Evolutionary conservation across 1,140 invertebrate genomes (phyloP).

Genomic region (Calliopsis andreniformis): DNA sequence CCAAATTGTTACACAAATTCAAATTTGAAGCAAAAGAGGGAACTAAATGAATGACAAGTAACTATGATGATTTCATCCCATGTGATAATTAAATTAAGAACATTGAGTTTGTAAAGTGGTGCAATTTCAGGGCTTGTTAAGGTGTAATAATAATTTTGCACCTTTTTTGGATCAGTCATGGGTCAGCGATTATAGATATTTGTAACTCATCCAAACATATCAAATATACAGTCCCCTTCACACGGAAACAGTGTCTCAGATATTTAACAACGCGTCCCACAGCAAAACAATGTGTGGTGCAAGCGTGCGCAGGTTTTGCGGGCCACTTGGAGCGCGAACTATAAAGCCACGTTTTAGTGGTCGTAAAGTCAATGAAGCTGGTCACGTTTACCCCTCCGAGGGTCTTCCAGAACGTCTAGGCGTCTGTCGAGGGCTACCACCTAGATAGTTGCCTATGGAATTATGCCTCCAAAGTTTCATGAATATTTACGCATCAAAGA

Average conservation of each 20-base stretch:
- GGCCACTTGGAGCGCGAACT: constrained; percentile 70
- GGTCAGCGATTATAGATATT: no score
- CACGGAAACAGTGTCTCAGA: constrained; percentile 30
- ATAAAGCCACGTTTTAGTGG: constrained; percentile 77
- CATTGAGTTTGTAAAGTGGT: no score
- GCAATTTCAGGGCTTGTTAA: no score
- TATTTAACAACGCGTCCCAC: constrained; percentile 48
- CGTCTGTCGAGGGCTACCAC: constrained; percentile 61
- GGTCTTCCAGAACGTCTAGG: constrained; percentile 69
- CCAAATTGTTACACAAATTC: no score
- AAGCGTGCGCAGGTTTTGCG: constrained; percentile 58
- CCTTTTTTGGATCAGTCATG: no score
- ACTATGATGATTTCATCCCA: no score
- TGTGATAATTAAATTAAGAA: no score
- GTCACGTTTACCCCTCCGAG: constrained; percentile 76
- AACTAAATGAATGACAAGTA: no score
- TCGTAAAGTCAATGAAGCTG: constrained; percentile 79
- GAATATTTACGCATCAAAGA: constrained; percentile 65
- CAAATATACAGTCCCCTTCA: background rate
- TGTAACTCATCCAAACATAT: no score
- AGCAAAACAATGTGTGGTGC: constrained; percentile 47
- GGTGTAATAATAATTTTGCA: no score
- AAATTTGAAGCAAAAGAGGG: no score
- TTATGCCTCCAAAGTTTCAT: constrained; percentile 53
- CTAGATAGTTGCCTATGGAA: constrained; percentile 58